These are phyloP conservation scores for Metellina segmentata DNA, from an alignment of 2,888 invertebrate species.

Conservation along the genomic window DNA sequence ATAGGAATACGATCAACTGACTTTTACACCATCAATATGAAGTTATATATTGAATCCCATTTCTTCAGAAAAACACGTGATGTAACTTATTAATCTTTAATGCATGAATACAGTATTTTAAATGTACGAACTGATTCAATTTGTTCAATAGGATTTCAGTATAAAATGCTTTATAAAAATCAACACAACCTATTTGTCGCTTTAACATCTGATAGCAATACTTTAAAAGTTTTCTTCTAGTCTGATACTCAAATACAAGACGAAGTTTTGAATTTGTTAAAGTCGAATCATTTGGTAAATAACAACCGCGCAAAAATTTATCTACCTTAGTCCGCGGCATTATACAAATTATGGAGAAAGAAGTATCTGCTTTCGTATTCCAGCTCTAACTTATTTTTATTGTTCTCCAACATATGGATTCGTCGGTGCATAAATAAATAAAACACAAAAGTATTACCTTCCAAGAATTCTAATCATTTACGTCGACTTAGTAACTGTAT, in stretches of 20 bases:
- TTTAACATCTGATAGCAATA: neutral
- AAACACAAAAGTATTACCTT: constrained; percentile 20
- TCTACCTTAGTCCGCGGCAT: neutral
- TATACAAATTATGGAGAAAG: neutral
- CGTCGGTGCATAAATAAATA: neutral
- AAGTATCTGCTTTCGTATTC: neutral
- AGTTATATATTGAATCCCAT: too few relatives aligned
- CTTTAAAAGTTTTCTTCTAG: neutral
- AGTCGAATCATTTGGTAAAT: neutral
- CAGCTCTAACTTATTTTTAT: neutral
- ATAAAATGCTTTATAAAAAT: neutral
- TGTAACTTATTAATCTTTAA: too few relatives aligned
- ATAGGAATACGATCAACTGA: too few relatives aligned
- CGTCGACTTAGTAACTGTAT: constrained; percentile 34
- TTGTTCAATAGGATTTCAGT: too few relatives aligned
- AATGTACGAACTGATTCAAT: too few relatives aligned
- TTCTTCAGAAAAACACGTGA: too few relatives aligned
- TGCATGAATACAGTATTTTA: too few relatives aligned
- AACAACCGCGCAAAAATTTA: neutral
- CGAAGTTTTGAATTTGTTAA: neutral
- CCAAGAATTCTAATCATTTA: constrained; percentile 34
- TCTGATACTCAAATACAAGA: too few relatives aligned
- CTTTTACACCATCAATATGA: too few relatives aligned
- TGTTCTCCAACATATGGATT: constrained; percentile 1
- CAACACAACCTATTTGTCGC: neutral